A percentile compares a stretch with the other conserved stretches of the same genome.
These are phyloP conservation scores for Drosophila takahashii DNA, from an alignment of 1,140 invertebrate species.

Conservation along the genomic window DNA sequence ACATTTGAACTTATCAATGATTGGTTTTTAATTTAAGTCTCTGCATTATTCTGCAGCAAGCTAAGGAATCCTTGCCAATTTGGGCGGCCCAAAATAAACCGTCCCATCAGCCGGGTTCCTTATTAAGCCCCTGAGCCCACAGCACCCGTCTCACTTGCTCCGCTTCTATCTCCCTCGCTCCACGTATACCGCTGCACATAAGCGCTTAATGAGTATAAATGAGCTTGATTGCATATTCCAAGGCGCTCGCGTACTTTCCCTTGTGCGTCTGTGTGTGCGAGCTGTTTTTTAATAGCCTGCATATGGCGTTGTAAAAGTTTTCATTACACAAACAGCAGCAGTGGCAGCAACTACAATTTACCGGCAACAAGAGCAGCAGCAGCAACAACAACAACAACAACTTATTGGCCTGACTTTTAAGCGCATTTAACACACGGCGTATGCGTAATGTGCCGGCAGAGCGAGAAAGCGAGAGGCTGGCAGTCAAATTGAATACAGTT, in stretches of 20 bases:
- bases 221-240: constrained; percentile 81
- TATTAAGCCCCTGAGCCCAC: constrained; percentile 8
- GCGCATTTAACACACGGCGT: constrained; percentile 79
- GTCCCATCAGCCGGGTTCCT: not conserved
- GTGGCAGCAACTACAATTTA: constrained; percentile 48
- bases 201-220: constrained; percentile 82
- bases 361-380: constrained; percentile 40
- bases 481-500: constrained; percentile 77
- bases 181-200: constrained; percentile 54
- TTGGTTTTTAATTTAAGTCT: not conserved
- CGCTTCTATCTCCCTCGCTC: constrained; percentile 11
- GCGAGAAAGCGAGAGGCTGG: constrained; percentile 25
- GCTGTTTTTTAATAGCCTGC: constrained; percentile 79
- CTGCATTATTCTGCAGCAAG: not conserved
- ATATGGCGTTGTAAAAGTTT: constrained; percentile 83
- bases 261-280: constrained; percentile 34
- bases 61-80: constrained; percentile 3
- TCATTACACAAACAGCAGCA: constrained; percentile 79
- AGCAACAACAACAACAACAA: constrained; percentile 50
- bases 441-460: constrained; percentile 62
- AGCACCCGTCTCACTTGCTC: constrained; percentile 9
- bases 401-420: constrained; percentile 81
- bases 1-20: too few species aligned
- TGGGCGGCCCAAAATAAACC: constrained; percentile 9
- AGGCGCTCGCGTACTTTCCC: constrained; percentile 36